Evolutionary conservation across 2,797 vertebrate species (phyloP).

Genomic region (Anas flavirostris): DNA sequence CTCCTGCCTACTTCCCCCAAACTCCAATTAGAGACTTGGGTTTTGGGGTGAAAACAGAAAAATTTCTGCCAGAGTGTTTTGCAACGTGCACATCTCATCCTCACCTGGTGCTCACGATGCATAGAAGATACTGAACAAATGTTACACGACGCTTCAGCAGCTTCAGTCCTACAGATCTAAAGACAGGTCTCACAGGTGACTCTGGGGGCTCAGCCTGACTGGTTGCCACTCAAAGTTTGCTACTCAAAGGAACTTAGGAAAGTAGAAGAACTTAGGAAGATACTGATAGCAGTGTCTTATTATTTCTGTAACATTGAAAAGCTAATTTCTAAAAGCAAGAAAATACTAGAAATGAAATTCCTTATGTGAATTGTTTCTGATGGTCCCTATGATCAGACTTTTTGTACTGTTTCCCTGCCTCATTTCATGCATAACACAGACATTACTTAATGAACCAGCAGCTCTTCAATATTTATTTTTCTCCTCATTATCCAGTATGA

Average conservation of each 20-base stretch:
- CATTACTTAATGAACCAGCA: not conserved
- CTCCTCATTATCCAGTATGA: not conserved
- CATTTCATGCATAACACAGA: not conserved
- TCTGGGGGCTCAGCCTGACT: not conserved
- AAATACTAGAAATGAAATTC: not conserved
- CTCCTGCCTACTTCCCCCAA: not conserved
- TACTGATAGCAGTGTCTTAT: not conserved
- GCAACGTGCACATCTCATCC: rapidly evolving
- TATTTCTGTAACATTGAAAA: not conserved
- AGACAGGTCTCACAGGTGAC: not conserved
- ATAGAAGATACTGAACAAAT: not conserved
- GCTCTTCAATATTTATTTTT: slow-evolving; percentile 41
- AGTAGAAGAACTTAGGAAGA: not conserved
- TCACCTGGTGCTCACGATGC: rapidly evolving
- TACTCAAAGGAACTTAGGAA: not conserved
- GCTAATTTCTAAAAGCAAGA: not conserved
- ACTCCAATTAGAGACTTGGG: not conserved
- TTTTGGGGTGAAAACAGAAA: not conserved
- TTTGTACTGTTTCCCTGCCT: not conserved
- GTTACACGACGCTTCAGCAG: rapidly evolving
- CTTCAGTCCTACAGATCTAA: not conserved
- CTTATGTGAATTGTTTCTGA: not conserved
- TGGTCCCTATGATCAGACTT: not conserved
- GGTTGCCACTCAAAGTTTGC: not conserved
- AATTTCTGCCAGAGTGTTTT: not conserved